These are phyloP conservation scores for Halcyon senegalensis DNA, from an alignment of 2,113 vertebrate genomes.

Conservation along the genomic window DNA sequence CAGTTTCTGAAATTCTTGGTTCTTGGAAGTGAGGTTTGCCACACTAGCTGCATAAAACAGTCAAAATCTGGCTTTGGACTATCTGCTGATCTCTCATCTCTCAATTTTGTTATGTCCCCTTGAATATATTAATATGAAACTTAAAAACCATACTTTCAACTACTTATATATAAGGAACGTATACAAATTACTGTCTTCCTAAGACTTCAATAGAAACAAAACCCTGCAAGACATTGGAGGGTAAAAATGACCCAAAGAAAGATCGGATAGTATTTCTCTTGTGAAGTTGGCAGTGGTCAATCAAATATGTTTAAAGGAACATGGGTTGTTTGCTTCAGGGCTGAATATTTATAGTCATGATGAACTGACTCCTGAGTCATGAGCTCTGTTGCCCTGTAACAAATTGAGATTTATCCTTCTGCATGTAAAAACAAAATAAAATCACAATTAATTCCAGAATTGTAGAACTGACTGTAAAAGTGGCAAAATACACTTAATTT, in stretches of 20 bases:
- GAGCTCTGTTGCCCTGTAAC: neutral
- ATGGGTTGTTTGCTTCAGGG: constrained; percentile 18
- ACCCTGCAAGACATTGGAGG: neutral
- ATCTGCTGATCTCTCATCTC: neutral
- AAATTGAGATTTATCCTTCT: constrained; percentile 34
- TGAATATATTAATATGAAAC: neutral
- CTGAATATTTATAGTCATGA: constrained; percentile 34
- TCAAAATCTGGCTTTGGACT: neutral
- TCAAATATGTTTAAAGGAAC: neutral
- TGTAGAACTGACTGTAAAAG: neutral
- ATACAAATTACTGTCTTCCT: neutral
- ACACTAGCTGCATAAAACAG: neutral
- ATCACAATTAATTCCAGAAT: constrained; percentile 27
- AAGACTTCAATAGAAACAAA: neutral
- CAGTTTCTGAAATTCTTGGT: neutral
- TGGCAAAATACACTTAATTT: constrained; percentile 10
- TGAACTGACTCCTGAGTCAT: constrained; percentile 39
- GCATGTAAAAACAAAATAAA: neutral
- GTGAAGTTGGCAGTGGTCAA: neutral
- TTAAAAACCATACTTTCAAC: neutral
- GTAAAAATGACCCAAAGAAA: neutral
- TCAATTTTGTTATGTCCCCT: neutral
- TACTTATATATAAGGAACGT: neutral
- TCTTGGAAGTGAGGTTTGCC: neutral
- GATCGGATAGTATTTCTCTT: neutral